Percentiles rank a stretch among this genome's conserved stretches.
These are phyloP conservation scores for Caracal caracal DNA, from an alignment of 2,113 vertebrate genomes.

Conservation along the genomic window DNA sequence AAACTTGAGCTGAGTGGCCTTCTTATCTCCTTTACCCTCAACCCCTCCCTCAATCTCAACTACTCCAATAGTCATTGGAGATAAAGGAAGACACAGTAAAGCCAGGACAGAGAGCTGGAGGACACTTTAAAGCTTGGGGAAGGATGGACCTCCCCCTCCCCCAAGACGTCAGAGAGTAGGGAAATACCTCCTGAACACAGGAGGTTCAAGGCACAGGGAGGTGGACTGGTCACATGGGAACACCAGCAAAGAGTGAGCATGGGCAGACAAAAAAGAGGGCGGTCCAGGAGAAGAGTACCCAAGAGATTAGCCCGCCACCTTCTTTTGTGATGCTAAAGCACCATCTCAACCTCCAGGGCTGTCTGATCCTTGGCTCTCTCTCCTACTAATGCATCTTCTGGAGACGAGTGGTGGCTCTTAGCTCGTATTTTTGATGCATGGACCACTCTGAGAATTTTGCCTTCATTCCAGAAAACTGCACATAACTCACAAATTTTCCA, in stretches of 20 bases:
- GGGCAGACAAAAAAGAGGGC: background rate
- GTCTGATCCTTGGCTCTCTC: no score
- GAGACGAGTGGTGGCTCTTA: background rate
- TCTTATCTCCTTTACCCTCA: background rate
- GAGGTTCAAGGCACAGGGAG: background rate
- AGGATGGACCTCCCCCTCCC: background rate
- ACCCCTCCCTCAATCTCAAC: background rate
- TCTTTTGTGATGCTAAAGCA: background rate
- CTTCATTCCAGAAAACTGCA: background rate
- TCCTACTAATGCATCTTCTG: background rate
- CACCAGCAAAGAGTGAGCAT: accelerated
- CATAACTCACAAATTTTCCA: background rate
- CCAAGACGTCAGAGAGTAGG: background rate
- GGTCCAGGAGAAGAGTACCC: accelerated
- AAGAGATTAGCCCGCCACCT: background rate
- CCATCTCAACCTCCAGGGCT: no score
- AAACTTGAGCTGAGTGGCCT: background rate
- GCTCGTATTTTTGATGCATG: background rate
- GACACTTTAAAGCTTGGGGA: background rate
- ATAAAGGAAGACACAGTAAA: background rate
- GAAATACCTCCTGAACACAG: background rate
- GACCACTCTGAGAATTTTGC: background rate
- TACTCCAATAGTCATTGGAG: background rate
- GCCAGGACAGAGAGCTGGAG: background rate
- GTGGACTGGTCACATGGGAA: background rate